Evolutionary conservation across 1,140 invertebrate species (phyloP), one percentile per base, ranked within the genome.

Genomic region (Atta colombica): DNA sequence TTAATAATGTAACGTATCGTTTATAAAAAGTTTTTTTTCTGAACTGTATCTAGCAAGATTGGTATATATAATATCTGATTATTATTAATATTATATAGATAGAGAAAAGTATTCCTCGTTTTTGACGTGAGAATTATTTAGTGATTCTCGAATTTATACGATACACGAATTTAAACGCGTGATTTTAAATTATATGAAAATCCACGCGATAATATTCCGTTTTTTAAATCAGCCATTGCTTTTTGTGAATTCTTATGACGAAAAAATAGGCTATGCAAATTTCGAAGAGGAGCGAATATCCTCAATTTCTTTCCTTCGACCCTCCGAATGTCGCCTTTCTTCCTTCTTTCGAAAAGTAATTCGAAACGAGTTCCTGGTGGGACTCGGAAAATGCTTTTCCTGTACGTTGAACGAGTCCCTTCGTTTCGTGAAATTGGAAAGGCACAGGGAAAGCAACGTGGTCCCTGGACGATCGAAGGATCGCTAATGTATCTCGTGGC

Each of bases 341-440:
- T 31, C 68, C 51, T 72, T 31, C 51, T 69, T 61, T 60, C 55
- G 39, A 60, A 84, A 88, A 71, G 85, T 88, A 87, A 88, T 80
- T 80, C 71, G 35, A 87, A 51, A 49, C 75, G 86, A 87, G 86
- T 51, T 66, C 16, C 75, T 81, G 45, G n/a, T 49, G 86, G 77
- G 69, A 82, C 77, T 14, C 51, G 63, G 69, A 18, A 84, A 75
- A 87, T 87, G 60, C 51, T 74, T 75, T 77, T 60, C 18, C 61
- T 61, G 80, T 75, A 84, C 39, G 69, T 74, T 55, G 80, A 49
- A 6, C 80, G 39, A 49, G 25, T 87, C 39, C 55, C 58, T 49
- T 68, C 51, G 55, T 69, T 66, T 45, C 28, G 58, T n/a, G 75
- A 88, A 85, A 88, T 88, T 88, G 87, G 86, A 88, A 88, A 88